Evolutionary conservation across 2,888 invertebrate species (phyloP), one percentile per base, ranked within the genome.

Genomic region (Drosophila recens): DNA sequence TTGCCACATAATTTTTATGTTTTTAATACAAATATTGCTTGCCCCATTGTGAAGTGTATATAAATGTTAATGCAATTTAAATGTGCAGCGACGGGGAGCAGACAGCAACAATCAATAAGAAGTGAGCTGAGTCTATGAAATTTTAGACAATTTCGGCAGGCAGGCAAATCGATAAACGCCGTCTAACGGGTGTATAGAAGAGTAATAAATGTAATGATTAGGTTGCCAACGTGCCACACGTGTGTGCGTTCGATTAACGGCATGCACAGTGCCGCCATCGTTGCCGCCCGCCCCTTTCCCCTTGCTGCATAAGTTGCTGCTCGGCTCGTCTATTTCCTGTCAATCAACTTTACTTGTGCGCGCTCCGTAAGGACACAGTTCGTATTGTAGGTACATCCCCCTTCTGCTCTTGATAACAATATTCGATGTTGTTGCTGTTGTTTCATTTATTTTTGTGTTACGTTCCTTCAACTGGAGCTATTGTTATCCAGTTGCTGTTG

Each of bases 131-230:
- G 30, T 45, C 33, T 49, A 66, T 56, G 27, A 79, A 74, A 67
- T 73, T 75, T 77, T 66, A 27, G 64, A 77, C 67, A 75, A 70
- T 79, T 77, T 77, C 45, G 82, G 77, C 77, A 70, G 71, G 62
- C 81, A 87, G 71, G 66, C 81, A 87, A 87, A 87, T 87, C 86
- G 86, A 86, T 86, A 86, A 87, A 67, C 51, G 73, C 61, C 51
- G 73, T 58, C 82, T 56, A 67, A 76, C 45, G 57, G 49, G 56
- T 56, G 43, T 23, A 36, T 33, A 58, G 45, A 53, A 58, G 45
- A 53, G 56, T 46, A 56, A 67, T 72, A 64, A 72, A 67, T 45
- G 59, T 69, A 76, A 77, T 77, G 73, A 77, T 64, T 52, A 75
- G 58, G 45, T 69, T 65, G 56, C 61, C 40, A 52, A 34, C n/a